Percentiles rank a stretch among this genome's conserved stretches.
These are phyloP conservation scores for Aricia agestis DNA, from an alignment of 1,140 invertebrate species.

Conservation along the genomic window DNA sequence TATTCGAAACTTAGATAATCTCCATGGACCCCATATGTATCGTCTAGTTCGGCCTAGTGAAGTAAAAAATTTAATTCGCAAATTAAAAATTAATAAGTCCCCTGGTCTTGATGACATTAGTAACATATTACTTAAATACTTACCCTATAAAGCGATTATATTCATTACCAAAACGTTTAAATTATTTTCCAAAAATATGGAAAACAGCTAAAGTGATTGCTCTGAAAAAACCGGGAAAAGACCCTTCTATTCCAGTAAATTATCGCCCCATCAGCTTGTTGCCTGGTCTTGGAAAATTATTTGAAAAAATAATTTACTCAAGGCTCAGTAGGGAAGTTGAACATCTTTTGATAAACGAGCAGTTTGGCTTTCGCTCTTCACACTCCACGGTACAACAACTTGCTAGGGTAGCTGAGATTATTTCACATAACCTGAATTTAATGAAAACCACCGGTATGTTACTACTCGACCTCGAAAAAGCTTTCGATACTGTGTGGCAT, in stretches of 20 bases:
- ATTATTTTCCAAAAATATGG: conserved; percentile 14
- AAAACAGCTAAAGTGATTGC: conserved; percentile 16
- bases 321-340: not conserved
- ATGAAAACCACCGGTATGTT: not conserved
- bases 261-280: conserved; percentile 17
- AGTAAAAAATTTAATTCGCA: not conserved
- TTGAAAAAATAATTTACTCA: conserved; percentile 10
- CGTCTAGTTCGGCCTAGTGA: not conserved
- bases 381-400: not conserved
- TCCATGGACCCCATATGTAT: not conserved
- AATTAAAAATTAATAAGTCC: not conserved
- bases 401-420: not conserved
- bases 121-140: not conserved
- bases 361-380: not conserved
- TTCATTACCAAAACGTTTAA: not conserved
- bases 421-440: not conserved
- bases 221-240: conserved; percentile 12
- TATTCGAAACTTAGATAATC: not conserved
- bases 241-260: not conserved
- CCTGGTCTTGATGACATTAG: not conserved
- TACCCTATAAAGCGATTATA: not conserved
- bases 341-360: not conserved
- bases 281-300: not conserved
- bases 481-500: conserved; percentile 8
- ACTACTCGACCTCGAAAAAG: conserved; percentile 8